These are phyloP conservation scores for Zaprionus lineosus DNA, from an alignment of 2,888 invertebrate species.

Conservation along the genomic window DNA sequence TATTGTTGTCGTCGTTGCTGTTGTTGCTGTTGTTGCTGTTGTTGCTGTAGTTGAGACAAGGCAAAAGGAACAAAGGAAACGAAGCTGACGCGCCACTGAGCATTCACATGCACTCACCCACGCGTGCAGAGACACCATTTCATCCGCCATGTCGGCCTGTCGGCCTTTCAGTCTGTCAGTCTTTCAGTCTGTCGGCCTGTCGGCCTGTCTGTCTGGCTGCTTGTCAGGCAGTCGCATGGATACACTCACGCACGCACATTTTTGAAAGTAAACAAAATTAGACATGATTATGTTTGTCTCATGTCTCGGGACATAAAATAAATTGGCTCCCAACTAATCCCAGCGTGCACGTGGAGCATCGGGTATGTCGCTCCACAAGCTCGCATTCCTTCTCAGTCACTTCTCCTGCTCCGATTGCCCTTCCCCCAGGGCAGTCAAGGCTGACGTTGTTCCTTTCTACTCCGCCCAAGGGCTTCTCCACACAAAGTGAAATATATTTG, in stretches of 20 bases:
- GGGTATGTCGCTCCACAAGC: constrained; percentile 14
- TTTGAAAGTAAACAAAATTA: constrained; percentile 78
- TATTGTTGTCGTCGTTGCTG: not conserved
- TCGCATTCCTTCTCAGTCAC: not conserved
- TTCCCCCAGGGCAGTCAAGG: no score
- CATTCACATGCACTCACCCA: constrained; percentile 31
- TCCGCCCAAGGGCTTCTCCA: no score
- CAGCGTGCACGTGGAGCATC: constrained; percentile 59
- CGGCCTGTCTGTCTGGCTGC: no score
- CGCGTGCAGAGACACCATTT: constrained; percentile 30
- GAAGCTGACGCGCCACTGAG: constrained; percentile 9
- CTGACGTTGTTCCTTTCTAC: no score
- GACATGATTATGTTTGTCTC: constrained; percentile 79
- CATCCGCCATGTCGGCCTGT: not conserved
- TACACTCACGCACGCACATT: constrained; percentile 70
- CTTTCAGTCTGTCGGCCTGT: no score
- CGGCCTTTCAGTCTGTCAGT: constrained; percentile 3
- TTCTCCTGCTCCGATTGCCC: not conserved
- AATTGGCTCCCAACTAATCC: constrained; percentile 77
- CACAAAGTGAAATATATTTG: no score
- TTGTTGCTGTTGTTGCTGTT: constrained; percentile 5
- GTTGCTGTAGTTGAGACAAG: constrained; percentile 1
- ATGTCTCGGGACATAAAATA: constrained; percentile 74
- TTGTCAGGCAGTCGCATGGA: constrained; percentile 25
- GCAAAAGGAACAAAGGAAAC: constrained; percentile 8